Percentiles rank a stretch among this genome's conserved stretches.
Evolutionary conservation across 2,113 vertebrate species (phyloP).

Genomic region (Tympanuchus pallidicinctus): DNA sequence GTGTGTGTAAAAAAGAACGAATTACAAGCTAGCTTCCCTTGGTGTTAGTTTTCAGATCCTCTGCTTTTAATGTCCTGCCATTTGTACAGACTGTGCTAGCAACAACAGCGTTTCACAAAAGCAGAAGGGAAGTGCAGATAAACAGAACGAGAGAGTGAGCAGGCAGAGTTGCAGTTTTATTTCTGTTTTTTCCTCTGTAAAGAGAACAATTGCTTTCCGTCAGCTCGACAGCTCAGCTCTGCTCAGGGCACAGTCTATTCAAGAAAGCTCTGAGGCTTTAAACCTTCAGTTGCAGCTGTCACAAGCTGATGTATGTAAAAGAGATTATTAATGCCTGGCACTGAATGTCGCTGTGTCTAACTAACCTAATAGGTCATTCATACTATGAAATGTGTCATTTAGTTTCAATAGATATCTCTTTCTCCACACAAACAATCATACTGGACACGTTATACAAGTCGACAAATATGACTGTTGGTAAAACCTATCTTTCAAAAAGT

Average conservation of each 20-base stretch:
- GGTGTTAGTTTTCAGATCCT: background rate
- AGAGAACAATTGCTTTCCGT: background rate
- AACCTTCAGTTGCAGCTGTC: slow-evolving; percentile 1
- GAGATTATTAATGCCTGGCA: background rate
- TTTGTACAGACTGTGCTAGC: background rate
- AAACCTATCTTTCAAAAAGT: background rate
- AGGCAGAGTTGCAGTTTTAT: background rate
- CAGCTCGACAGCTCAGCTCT: background rate
- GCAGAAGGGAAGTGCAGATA: background rate
- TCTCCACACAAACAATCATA: background rate
- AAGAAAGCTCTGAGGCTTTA: slow-evolving; percentile 9
- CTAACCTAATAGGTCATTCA: background rate
- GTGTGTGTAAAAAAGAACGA: background rate
- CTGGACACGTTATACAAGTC: background rate
- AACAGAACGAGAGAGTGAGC: background rate
- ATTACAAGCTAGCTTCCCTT: background rate
- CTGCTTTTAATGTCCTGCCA: background rate
- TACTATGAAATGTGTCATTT: background rate
- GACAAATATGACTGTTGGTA: background rate
- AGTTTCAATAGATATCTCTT: background rate
- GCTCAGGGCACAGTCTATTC: background rate
- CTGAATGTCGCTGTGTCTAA: background rate
- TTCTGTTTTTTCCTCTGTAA: background rate
- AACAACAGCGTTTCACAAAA: background rate
- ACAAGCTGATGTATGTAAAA: background rate